Evolutionary conservation across 2,888 invertebrate genomes (phyloP).

Genomic region (Mystacides longicornis): DNA sequence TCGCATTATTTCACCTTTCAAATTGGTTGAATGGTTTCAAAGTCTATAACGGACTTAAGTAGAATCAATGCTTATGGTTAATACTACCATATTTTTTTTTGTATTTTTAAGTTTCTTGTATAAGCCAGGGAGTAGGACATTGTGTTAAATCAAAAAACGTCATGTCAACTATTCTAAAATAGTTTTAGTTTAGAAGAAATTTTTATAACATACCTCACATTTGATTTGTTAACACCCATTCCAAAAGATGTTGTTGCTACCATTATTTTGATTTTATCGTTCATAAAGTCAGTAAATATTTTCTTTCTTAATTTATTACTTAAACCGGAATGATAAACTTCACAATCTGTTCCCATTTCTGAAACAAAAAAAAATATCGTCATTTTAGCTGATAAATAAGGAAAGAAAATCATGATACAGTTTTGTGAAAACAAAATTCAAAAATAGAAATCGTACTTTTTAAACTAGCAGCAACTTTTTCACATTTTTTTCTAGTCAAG

Average conservation of each 20-base stretch:
- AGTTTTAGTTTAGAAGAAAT: too few species aligned
- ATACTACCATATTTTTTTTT: too few species aligned
- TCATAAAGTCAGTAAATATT: constrained; percentile 55
- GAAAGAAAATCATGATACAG: neutral
- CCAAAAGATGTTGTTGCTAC: constrained; percentile 64
- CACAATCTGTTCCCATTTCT: constrained; percentile 40
- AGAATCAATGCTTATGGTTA: too few species aligned
- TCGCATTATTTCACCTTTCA: too few species aligned
- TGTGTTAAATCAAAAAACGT: too few species aligned
- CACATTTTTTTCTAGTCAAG: constrained; percentile 53
- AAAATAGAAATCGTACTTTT: constrained; percentile 13
- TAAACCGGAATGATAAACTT: constrained; percentile 59
- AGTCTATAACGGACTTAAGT: too few species aligned
- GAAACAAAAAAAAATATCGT: constrained; percentile 3
- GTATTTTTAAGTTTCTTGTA: too few species aligned
- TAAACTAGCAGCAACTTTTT: constrained; percentile 41
- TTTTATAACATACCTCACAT: constrained; percentile 47
- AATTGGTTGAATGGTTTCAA: too few species aligned
- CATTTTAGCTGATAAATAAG: neutral
- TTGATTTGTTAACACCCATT: constrained; percentile 67
- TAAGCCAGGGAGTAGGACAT: too few species aligned
- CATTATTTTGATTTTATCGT: constrained; percentile 51
- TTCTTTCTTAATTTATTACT: constrained; percentile 41
- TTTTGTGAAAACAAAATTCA: neutral
- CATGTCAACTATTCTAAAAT: too few species aligned